Conservation (phyloP, 2,888 invertebrate genomes). For the Cheiracanthium punctorium region DNA sequence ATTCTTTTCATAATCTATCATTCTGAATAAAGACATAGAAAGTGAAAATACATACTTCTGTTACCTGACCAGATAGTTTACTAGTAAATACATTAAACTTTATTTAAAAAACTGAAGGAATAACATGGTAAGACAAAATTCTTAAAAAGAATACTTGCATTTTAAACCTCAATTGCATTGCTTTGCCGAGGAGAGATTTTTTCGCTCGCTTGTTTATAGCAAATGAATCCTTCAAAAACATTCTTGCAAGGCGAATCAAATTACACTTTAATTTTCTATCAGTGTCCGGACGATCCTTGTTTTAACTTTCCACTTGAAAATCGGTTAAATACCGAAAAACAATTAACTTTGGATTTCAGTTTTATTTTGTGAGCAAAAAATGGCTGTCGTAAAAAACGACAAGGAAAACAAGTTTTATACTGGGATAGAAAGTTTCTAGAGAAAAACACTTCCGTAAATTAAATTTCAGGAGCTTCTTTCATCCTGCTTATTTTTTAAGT, state of each 20-base stretch:
- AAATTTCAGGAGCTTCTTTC: neutral
- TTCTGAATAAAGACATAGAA: too few species aligned
- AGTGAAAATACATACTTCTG: too few species aligned
- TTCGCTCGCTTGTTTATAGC: too few species aligned
- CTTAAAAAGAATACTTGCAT: too few species aligned
- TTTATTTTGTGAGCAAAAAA: neutral
- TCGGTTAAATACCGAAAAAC: conserved; percentile 7
- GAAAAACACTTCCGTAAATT: conserved; percentile 14
- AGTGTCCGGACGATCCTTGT: neutral
- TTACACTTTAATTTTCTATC: neutral
- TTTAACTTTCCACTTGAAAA: neutral
- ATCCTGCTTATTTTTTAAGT: conserved; percentile 17
- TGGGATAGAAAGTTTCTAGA: conserved; percentile 5
- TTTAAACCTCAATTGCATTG: too few species aligned
- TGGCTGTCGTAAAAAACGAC: conserved; percentile 17
- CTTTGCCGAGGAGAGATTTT: too few species aligned
- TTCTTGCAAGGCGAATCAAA: neutral
- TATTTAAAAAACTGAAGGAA: too few species aligned
- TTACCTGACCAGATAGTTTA: too few species aligned
- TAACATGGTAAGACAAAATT: too few species aligned
- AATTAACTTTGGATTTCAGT: conserved; percentile 34
- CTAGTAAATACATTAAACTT: too few species aligned
- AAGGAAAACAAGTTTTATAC: conserved; percentile 25
- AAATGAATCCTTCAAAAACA: neutral
- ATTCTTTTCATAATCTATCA: too few species aligned